Evolutionary conservation across 2,888 invertebrate genomes (phyloP), one percentile per base, ranked within the genome.

Genomic region (Luperina testacea): DNA sequence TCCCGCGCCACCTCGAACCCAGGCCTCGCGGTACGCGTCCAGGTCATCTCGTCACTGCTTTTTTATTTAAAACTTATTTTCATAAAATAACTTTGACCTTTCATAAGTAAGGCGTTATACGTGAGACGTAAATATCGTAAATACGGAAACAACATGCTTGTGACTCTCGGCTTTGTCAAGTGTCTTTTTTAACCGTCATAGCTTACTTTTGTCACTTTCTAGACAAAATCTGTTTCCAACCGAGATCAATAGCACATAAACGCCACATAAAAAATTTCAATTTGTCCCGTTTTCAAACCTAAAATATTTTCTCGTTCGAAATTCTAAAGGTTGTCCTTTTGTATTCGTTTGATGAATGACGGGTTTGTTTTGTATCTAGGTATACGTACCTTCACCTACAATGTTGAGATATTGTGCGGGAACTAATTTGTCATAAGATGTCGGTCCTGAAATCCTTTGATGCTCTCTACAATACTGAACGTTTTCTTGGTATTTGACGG

Each of bases 371-470:
- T 75, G 71, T 85, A 63, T 80, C 4, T 64, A 32, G 32, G 32
- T 38, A 32, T 20, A 38, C 24, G 24, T 59, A 80, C 42, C 13
- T 53, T 64, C 61, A 38, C 63, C 24, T 53, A 51, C 24, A 57
- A 48, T 64, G 59, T 81, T 13, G 77, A 72, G 57, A 32, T 63
- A 75, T 72, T 85, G 85, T 85, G 51, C 27, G 51, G 57, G n/a
- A 82, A 85, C 63, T 75, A 76, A 82, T 82, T 82, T 82, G 82
- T 82, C 82, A 85, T 72, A 64, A 71, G 68, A 72, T 75, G 82
- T 82, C 82, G 74, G 72, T 85, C 59, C 82, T 42, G 20, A 51
- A 80, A 64, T 80, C 75, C 75, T 84, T 80, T 80, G 84, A 75
- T 63, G 75, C 24, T 80, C 42, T 38, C 69, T 15, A 80, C 72